Evolutionary conservation across 2,113 vertebrate species (phyloP), one percentile per base, ranked within the genome.

Genomic region (Eonycteris spelaea): DNA sequence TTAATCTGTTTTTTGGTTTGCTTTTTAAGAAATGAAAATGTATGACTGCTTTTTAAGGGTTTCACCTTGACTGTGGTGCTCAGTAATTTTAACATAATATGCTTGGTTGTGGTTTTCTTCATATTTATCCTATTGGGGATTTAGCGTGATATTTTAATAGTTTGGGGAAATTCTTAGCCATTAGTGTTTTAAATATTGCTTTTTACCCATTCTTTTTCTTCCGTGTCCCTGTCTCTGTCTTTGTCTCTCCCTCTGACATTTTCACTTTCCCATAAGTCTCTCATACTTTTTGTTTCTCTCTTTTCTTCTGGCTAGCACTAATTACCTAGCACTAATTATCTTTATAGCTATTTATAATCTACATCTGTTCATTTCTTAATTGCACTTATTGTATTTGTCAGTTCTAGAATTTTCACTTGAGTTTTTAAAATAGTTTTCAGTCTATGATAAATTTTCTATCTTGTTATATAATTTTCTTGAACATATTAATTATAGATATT

Each of bases 301-400:
- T 84, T 94, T 94, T 59, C 67, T 94, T 94, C 48, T 9, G 43
- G 6, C 40, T 40, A 40, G 40, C 40, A 40, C 40, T 40, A 40
- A 40, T 40, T 40, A 53, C 28, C 90, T 83, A 74, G 9, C 77
- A 59, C 22, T 70, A 77, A 82, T 83, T 77, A 57, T 95, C 67
- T 89, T 91, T 91, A 78, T 73, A 82, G 55, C 21, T 70, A 28
- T 92, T 51, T 95, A 51, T 94, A 94, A 89, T 85, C 43, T 95
- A 30, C 3, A n/a, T 55, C 75, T 53, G 45, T 84, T 92, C 40
- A 90, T 71, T 95, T 86, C 57, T 91, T 89, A 83, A 83, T 51
- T 86, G 15, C 8, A 75, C 43, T 61, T 38, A 24, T 53, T 70
- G 5, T 70, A 51, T 86, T 96, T 61, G 96, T 96, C 14, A 74